These are phyloP conservation scores for Thereva nobilitata DNA, from an alignment of 2,888 invertebrate genomes.

Conservation along the genomic window DNA sequence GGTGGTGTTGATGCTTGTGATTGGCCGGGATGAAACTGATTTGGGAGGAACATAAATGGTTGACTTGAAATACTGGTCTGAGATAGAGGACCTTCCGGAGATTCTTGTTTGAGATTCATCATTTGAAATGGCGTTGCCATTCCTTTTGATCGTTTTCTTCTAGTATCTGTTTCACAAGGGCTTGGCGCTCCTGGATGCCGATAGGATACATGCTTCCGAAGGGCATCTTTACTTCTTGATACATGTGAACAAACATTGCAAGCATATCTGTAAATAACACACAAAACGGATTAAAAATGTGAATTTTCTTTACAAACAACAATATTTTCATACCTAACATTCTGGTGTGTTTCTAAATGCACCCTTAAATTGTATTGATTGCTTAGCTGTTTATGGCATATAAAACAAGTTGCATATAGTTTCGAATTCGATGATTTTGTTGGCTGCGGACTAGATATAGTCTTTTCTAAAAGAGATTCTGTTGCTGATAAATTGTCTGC, in stretches of 20 bases:
- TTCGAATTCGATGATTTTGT: conserved; percentile 59
- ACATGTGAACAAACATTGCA: conserved; percentile 87
- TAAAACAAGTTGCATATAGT: conserved; percentile 72
- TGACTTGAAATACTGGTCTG: conserved; percentile 45
- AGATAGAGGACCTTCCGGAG: conserved; percentile 39
- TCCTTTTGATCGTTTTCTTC: conserved; percentile 56
- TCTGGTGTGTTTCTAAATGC: conserved; percentile 89
- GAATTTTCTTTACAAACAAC: not conserved
- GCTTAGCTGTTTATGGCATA: conserved; percentile 85
- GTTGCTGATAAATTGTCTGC: conserved; percentile 37
- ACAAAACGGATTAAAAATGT: not conserved
- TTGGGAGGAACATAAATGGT: conserved; percentile 55
- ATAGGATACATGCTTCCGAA: conserved; percentile 87
- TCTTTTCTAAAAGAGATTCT: conserved; percentile 44
- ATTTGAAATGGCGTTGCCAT: conserved; percentile 45
- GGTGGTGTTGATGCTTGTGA: conserved; percentile 40
- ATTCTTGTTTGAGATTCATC: conserved; percentile 35
- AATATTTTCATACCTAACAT: conserved; percentile 62
- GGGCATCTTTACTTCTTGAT: conserved; percentile 82
- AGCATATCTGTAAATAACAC: conserved; percentile 66
- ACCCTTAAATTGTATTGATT: conserved; percentile 90
- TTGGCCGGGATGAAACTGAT: conserved; percentile 52
- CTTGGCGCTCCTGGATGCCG: conserved; percentile 69
- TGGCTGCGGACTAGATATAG: conserved; percentile 44
- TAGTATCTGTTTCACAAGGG: conserved; percentile 57